Evolutionary conservation across 2,797 vertebrate genomes (phyloP), one percentile per base, ranked within the genome.

Genomic region (Gambusia yucatana): DNA sequence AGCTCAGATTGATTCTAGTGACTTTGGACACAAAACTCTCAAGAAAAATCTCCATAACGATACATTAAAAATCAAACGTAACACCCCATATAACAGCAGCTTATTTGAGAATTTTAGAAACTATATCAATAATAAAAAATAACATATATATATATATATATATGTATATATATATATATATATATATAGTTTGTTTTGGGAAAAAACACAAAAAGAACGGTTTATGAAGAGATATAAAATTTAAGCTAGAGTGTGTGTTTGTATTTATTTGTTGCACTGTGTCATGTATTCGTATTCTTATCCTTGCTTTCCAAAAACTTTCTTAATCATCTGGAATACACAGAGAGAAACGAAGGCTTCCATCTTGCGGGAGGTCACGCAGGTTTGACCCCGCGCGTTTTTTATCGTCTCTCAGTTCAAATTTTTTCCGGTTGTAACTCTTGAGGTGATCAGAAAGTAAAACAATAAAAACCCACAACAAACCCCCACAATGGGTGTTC

Each of bases 301-400:
- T 52, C 22, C 50, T 25, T 3, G 50, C 50, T 25, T 52, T 8
- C 9, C 25, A 25, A 52, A 52, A 52, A 25, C 50, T 25, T 52
- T 25, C 50, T 3, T 25, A 52, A 25, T 52, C 20, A 25, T 52
- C 50, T 6, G 47, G 17, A 33, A 16, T 75, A 82, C 5, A 63
- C 72, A 67, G 63, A 91, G 84, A 79, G 88, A 91, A 90, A 93
- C 46, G n/a, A 0, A 57, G 90, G 77, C 82, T 11, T 3, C 44
- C 52, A 72, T 79, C 72, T 82, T 80, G 41, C 41, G 93, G 94
- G 93, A 96, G 97, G 97, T 97, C 97, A 97, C 93, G 94, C 92
- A 94, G 95, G 93, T 17, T 94, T 95, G 96, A 97, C 96, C 96
- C 96, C 25, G 22, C 3, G 50, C 22, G 22, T 52, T 25, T 52